Conservation (phyloP, 2,113 vertebrate species). For the Paraplagusia blochii region DNA sequence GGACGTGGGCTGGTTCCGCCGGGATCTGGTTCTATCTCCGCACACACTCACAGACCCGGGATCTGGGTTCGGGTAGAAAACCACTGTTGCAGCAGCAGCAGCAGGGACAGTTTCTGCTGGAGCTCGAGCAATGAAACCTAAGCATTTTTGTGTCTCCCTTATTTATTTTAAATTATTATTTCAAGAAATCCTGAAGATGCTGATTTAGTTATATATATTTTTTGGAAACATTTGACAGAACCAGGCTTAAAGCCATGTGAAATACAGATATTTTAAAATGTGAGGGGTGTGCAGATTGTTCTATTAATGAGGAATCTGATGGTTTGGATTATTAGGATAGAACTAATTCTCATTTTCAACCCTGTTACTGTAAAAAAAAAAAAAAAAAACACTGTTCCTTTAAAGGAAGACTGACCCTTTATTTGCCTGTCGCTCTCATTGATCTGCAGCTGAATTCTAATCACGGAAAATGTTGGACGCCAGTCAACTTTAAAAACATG, state of each 20-base stretch:
- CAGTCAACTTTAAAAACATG: conserved; percentile 71
- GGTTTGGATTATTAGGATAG: conserved; percentile 12
- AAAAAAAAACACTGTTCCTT: neutral
- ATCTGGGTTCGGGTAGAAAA: neutral
- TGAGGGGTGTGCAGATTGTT: too few species aligned
- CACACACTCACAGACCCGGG: conserved; percentile 3
- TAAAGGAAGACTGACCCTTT: conserved; percentile 10
- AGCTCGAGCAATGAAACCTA: too few species aligned
- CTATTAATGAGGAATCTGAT: too few species aligned
- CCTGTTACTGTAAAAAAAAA: neutral
- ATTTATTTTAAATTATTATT: too few species aligned
- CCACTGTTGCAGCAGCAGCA: neutral
- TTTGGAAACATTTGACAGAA: too few species aligned
- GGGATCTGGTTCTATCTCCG: neutral
- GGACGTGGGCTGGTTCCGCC: conserved; percentile 3
- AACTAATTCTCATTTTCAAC: neutral
- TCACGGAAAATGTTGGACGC: conserved; percentile 61
- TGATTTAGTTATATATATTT: too few species aligned
- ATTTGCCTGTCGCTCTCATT: conserved; percentile 45
- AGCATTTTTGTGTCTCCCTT: too few species aligned
- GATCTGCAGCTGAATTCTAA: conserved; percentile 65
- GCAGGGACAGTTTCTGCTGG: too few species aligned
- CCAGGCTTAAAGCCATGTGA: too few species aligned
- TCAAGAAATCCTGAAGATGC: too few species aligned
- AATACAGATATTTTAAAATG: too few species aligned